A percentile compares a stretch with the other conserved stretches of the same genome.
These are phyloP conservation scores for Campoplex capitator DNA, from an alignment of 2,888 invertebrate species.

Conservation along the genomic window DNA sequence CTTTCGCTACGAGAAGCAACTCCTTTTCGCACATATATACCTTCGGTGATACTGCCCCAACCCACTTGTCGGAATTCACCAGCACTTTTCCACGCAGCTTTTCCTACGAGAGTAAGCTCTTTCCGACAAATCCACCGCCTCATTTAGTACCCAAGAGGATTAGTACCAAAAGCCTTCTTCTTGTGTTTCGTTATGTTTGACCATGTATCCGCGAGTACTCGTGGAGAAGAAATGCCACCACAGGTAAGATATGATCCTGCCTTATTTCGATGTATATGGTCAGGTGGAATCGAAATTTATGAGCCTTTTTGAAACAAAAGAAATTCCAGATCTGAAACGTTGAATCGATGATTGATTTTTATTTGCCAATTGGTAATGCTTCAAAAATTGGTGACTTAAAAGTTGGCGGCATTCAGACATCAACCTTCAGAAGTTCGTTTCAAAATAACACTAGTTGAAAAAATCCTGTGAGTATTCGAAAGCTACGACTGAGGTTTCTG, in stretches of 20 bases:
- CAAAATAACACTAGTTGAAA: neutral
- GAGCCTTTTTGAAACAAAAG: neutral
- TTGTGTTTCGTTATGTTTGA: constrained; percentile 81
- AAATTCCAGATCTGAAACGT: neutral
- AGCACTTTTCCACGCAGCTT: constrained; percentile 55
- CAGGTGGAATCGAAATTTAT: constrained; percentile 11
- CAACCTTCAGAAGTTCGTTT: neutral
- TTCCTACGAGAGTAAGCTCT: constrained; percentile 81
- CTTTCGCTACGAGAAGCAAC: constrained; percentile 20
- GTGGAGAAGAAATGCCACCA: constrained; percentile 65
- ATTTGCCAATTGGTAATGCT: neutral
- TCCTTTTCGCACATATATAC: constrained; percentile 23
- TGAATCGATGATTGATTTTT: neutral
- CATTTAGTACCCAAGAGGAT: constrained; percentile 83
- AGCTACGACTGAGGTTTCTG: neutral
- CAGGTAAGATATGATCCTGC: constrained; percentile 32
- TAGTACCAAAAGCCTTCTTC: constrained; percentile 81
- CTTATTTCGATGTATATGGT: neutral
- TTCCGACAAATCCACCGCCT: constrained; percentile 84
- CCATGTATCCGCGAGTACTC: constrained; percentile 80
- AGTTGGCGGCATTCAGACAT: no score
- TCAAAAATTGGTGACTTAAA: no score
- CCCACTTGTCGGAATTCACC: constrained; percentile 55
- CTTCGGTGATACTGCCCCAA: constrained; percentile 31
- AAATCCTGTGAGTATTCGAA: neutral